Evolutionary conservation across 2,113 vertebrate genomes (phyloP).

Genomic region (Peromyscus californicus): DNA sequence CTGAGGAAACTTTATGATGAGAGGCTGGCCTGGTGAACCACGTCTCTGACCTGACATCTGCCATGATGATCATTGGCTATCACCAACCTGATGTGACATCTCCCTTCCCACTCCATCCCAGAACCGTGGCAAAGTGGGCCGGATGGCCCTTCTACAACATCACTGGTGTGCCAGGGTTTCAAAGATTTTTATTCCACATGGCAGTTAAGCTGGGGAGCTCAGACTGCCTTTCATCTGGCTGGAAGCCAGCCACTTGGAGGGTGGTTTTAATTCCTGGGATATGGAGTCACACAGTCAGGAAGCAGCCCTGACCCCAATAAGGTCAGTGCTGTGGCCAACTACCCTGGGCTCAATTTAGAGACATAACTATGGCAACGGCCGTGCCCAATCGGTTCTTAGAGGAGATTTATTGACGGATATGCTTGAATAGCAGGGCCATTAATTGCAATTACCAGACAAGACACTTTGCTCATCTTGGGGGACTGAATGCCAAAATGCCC

Average conservation of each 20-base stretch:
- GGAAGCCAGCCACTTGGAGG: slow-evolving; percentile 62
- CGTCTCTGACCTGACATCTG: neutral
- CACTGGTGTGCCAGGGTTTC: neutral
- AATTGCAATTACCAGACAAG: slow-evolving; percentile 82
- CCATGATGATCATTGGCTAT: rapidly evolving
- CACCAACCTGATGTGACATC: neutral
- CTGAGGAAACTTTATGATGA: neutral
- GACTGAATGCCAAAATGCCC: slow-evolving; percentile 79
- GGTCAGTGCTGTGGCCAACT: slow-evolving; percentile 75
- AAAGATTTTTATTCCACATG: slow-evolving; percentile 33
- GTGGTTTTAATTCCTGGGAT: slow-evolving; percentile 74
- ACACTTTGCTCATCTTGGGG: slow-evolving; percentile 75
- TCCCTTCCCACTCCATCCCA: neutral
- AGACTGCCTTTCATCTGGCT: slow-evolving; percentile 67
- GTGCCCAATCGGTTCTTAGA: slow-evolving; percentile 76
- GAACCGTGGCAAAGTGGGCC: neutral
- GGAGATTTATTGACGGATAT: slow-evolving; percentile 83
- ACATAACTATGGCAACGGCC: slow-evolving; percentile 76
- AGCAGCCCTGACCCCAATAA: slow-evolving; percentile 74
- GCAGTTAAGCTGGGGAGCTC: slow-evolving; percentile 49
- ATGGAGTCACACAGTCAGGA: slow-evolving; percentile 80
- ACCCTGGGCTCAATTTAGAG: slow-evolving; percentile 79
- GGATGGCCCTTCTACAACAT: neutral
- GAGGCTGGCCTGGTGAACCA: neutral
- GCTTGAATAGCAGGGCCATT: slow-evolving; percentile 81